Base-by-base conservation (phyloP, 2,888 invertebrate species). In the Orgyia antiqua region DNA sequence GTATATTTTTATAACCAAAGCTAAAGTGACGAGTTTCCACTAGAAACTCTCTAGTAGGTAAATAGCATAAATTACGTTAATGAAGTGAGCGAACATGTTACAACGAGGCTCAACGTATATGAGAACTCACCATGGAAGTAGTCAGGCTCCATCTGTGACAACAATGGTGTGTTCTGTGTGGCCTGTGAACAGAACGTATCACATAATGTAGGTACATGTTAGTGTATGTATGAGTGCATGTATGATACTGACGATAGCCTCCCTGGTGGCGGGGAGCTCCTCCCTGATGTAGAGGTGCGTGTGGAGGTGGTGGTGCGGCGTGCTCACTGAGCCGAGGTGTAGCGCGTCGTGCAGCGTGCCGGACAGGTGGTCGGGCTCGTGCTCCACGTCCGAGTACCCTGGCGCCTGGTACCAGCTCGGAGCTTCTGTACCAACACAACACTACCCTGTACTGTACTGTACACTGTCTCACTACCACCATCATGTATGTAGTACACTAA, bases 351-450 rank as follows among this genome's bases (percentile, higher is more conserved):
- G 15, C 2, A 48, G 10, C 0, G 63, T 51, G 1, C 44, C 27
- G 10, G 45, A 51, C 9, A 77, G 25, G 34, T 69, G 71, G 33
- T 78, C 75, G 4, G 47, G 51, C 0, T 27, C 13, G 4, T 61
- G 64, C 0, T 31, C 15, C 0, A 42, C 18, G 2, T 45, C 21
- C 0, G 29, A 24, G 57, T 60, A 84, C 0, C 83, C 83, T 1
- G 79, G 78, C 1, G 82, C 76, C 42, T 82, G 79, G 56, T 83
- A 84, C 5, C 66, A 76, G 13, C 55, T 61, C 0, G 83, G 83
- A 0, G 83, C 72, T 19, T 61, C 82, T 82, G 29, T n/a, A n/a
- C n/a, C n/a, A n/a, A n/a, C n/a, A n/a, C n/a, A n/a, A n/a, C n/a
- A n/a, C n/a, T n/a, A n/a, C n/a, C n/a, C n/a, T n/a, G n/a, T n/a